Conservation (phyloP, 2,797 vertebrate genomes). For the Peromyscus melanophrys region DNA sequence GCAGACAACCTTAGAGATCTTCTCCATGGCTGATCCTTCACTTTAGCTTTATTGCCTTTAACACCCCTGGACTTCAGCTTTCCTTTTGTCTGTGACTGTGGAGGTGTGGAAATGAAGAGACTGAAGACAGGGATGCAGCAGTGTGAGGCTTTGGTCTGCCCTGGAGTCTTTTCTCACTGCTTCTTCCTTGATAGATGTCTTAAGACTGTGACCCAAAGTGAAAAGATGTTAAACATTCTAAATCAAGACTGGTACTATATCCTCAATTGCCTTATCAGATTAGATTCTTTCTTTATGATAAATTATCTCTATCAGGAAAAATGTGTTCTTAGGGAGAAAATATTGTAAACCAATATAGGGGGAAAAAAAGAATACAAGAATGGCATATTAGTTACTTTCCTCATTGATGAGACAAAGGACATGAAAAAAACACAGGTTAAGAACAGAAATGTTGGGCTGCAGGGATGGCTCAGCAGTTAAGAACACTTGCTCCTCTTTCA, state of each 20-base stretch:
- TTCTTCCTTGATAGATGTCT: background rate
- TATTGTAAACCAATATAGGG: background rate
- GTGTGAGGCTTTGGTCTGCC: background rate
- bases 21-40: background rate
- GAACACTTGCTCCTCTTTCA: background rate
- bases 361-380: background rate
- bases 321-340: background rate
- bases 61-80: background rate
- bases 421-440: background rate
- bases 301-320: background rate
- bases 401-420: background rate
- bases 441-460: background rate
- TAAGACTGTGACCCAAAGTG: background rate
- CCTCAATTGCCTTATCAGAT: background rate
- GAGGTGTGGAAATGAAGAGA: rapidly evolving
- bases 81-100: background rate
- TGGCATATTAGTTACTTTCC: background rate
- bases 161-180: background rate
- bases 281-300: background rate
- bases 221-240: background rate
- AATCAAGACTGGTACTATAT: background rate
- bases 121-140: too few relatives aligned
- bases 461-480: background rate
- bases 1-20: background rate
- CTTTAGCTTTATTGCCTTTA: background rate